Evolutionary conservation across 2,888 invertebrate species (phyloP), one percentile per base, ranked within the genome.

Genomic region (Andrena chrysosceles): DNA sequence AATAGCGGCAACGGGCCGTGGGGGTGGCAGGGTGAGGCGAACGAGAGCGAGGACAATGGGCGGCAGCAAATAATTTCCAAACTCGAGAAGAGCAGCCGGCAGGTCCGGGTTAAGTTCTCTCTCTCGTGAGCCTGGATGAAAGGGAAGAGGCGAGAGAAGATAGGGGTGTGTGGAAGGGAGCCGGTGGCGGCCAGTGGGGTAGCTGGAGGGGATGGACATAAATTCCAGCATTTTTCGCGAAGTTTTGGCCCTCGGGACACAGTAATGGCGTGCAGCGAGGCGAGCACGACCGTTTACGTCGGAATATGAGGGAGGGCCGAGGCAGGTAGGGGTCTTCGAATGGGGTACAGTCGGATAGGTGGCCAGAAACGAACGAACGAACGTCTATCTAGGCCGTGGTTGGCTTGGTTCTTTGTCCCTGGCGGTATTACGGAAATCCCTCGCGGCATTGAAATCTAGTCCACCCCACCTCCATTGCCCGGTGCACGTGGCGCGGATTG

Each of bases 161-260:
- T 82, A 72, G 67, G 81, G 66, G 63, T 66, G 31, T 60, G 60
- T 67, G 73, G 82, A 63, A 75, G 78, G 80, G 16, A 29, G 67
- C 71, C 78, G 78, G 69, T 70, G 63, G 67, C 23, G 83, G 74
- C 4, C 31, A 63, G 13, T 33, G 49, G 64, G 72, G 49, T 75
- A 67, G 85, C 62, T 77, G 85, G 85, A 87, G 85, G 77, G 80
- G 79, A 76, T 59, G 80, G 81, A 85, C 87, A 90, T 90, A 91
- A 91, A 91, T 91, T 92, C 89, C 84, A 87, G 87, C 89, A 91
- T 92, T 92, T 91, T 91, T 92, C 91, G 90, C 89, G 83, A 92
- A 92, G 91, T 92, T 92, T 92, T 89, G 91, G 89, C 92, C 91
- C 90, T 78, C 89, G 92, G 92, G 92, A 91, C 90, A 90, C 88